Conservation (phyloP, 2,797 vertebrate species). For the Enteromius treurensis region DNA sequence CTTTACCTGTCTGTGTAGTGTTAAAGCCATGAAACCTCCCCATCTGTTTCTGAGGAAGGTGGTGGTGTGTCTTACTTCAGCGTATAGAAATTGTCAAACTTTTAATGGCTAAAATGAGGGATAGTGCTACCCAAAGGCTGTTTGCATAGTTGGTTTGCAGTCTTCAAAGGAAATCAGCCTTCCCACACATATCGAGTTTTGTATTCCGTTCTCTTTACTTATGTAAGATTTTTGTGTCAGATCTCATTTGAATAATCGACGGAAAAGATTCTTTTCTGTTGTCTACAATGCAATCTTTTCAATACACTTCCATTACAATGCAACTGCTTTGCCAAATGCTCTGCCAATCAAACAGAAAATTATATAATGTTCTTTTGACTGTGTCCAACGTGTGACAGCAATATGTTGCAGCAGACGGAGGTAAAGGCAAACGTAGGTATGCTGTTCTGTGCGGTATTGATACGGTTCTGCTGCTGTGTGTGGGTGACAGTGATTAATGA, state of each 20-base stretch:
- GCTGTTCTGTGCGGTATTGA: slow-evolving; percentile 28
- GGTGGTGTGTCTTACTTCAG: slow-evolving; percentile 60
- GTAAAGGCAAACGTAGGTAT: slow-evolving; percentile 29
- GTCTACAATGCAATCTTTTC: slow-evolving; percentile 27
- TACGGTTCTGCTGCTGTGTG: slow-evolving; percentile 18
- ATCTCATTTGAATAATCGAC: slow-evolving; percentile 54
- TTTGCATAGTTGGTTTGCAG: slow-evolving; percentile 53
- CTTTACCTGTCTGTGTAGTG: slow-evolving; percentile 23
- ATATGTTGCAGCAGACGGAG: slow-evolving; percentile 26
- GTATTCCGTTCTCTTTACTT: slow-evolving; percentile 42
- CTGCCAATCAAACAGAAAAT: slow-evolving; percentile 33
- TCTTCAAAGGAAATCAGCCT: slow-evolving; percentile 55
- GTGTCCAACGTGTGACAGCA: slow-evolving; percentile 26
- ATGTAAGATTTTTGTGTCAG: slow-evolving; percentile 57
- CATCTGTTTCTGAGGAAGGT: slow-evolving; percentile 62
- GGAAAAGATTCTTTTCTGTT: slow-evolving; percentile 32
- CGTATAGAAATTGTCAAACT: slow-evolving; percentile 68
- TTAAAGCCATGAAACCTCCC: slow-evolving; percentile 30
- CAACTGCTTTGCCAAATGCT: slow-evolving; percentile 14
- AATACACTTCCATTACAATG: slow-evolving; percentile 27
- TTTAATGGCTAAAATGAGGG: slow-evolving; percentile 54
- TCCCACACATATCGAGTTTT: slow-evolving; percentile 57
- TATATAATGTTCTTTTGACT: slow-evolving; percentile 11
- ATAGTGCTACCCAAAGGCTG: slow-evolving; percentile 55
- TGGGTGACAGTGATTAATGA: slow-evolving; percentile 60